Base-by-base conservation (phyloP, 2,113 vertebrate species). In the Lichenostomus cassidix region DNA sequence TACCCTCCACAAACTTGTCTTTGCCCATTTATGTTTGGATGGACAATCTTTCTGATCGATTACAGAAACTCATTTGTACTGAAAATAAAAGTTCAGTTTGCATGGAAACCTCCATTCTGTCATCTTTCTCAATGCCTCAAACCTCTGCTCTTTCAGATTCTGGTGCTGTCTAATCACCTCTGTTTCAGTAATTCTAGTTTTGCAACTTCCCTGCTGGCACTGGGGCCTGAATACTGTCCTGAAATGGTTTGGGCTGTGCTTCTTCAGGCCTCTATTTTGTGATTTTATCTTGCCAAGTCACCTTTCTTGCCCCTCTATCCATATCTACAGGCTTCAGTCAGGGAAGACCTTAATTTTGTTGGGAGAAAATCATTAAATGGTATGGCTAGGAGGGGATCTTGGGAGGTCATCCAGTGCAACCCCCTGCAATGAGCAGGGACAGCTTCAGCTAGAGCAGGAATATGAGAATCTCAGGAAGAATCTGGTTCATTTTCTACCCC, bases 161-260 rank as follows among this genome's bases (percentile, higher is more conserved):
- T 75, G 25, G 7, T 64, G 7, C 12, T 52, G 12, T 4, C 55
- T 22, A 13, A 2, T 28, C 41, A 4, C 3, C 6, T 63, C 21
- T 25, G 55, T 28, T 55, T 59, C 47, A 49, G 33, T 8, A 20
- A 2, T 37, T 52, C 16, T 53, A 58, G 31, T 56, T 88, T 59
- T 62, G 5, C 46, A 22, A 28, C 7, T 47, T 33, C 18, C 1
- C 2, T 31, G n/a, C 10, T 37, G 50, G 15, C 22, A 22, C 0
- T 19, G 24, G 19, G 33, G 22, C 4, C 35, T 77, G 49, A 35
- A 76, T 12, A 3, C 10, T 18, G 22, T 50, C 50, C 5, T 14
- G 4, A 12, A 60, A 82, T 35, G 14, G 3, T 46, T 58, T 68
- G 52, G 70, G 35, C 20, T 44, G 7, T 1, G 1, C 10, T 18